Evolutionary conservation across 2,888 invertebrate genomes (phyloP).

Genomic region (Leptinotarsa rubiginosa): DNA sequence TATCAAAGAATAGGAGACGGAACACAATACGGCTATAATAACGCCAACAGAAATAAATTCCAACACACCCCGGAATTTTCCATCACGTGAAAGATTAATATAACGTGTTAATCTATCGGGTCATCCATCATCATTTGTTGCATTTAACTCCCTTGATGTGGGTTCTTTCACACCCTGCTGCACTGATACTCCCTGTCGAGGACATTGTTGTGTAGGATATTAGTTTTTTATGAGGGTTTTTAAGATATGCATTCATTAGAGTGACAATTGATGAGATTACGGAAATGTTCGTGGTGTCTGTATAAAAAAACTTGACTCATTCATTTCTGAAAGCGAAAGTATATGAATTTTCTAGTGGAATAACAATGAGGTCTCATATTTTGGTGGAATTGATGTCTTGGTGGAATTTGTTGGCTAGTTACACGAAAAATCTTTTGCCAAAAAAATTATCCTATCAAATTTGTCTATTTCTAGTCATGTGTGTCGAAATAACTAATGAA

Average conservation of each 20-base stretch:
- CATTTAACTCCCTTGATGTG: conserved; percentile 50
- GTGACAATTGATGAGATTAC: not conserved
- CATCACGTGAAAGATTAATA: conserved; percentile 57
- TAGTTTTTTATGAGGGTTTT: conserved; percentile 28
- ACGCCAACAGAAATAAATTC: conserved; percentile 21
- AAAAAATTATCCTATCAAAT: no score
- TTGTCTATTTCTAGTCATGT: no score
- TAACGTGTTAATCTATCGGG: conserved; percentile 60
- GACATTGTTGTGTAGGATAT: conserved; percentile 22
- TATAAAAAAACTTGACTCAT: no score
- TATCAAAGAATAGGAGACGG: conserved; percentile 14
- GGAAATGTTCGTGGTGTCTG: no score
- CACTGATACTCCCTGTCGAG: conserved; percentile 43
- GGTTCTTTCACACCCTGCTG: conserved; percentile 49
- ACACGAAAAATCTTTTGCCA: no score
- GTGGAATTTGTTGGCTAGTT: no score
- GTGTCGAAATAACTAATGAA: no score
- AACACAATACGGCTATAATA: conserved; percentile 11
- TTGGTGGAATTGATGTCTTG: no score
- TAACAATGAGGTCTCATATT: no score
- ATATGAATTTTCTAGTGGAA: no score
- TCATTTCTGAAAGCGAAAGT: no score
- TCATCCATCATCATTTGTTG: conserved; percentile 63
- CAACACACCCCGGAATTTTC: conserved; percentile 19
- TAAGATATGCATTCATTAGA: not conserved